A percentile compares a stretch with the other conserved stretches of the same genome.
These are phyloP conservation scores for Prenolepis imparis DNA, from an alignment of 2,888 invertebrate species.

Conservation along the genomic window DNA sequence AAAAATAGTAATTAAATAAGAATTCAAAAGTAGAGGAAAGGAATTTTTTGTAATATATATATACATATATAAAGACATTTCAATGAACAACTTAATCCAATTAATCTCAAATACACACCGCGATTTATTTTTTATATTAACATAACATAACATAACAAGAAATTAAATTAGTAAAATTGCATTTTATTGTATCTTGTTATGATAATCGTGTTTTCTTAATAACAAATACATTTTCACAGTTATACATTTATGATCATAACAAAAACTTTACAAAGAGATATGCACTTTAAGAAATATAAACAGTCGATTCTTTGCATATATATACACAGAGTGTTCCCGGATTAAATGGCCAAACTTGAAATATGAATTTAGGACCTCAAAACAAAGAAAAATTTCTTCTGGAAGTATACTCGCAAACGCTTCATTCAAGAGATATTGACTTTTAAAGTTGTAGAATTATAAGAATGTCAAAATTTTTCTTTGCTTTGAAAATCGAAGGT, in stretches of 20 bases:
- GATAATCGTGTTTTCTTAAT: constrained; percentile 9
- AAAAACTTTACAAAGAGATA: not conserved
- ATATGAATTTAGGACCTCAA: too few species aligned
- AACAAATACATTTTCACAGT: not conserved
- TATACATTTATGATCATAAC: constrained; percentile 3
- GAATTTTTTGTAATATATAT: not conserved
- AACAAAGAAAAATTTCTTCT: too few species aligned
- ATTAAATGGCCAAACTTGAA: too few species aligned
- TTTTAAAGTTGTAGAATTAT: too few species aligned
- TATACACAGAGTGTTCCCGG: too few species aligned
- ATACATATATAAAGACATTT: too few species aligned
- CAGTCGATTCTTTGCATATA: not conserved
- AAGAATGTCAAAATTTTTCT: too few species aligned
- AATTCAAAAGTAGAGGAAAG: not conserved
- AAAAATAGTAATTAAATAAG: too few species aligned
- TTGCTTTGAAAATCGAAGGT: too few species aligned
- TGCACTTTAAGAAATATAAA: constrained; percentile 13
- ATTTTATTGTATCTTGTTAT: not conserved
- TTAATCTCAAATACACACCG: constrained; percentile 2
- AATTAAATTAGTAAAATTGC: constrained; percentile 28
- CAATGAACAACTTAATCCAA: not conserved
- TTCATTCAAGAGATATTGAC: too few species aligned
- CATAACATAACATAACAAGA: not conserved
- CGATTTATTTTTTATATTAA: not conserved
- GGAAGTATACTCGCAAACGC: too few species aligned